Base-by-base conservation (phyloP, 2,113 vertebrate genomes). In the Perognathus longimembris region DNA sequence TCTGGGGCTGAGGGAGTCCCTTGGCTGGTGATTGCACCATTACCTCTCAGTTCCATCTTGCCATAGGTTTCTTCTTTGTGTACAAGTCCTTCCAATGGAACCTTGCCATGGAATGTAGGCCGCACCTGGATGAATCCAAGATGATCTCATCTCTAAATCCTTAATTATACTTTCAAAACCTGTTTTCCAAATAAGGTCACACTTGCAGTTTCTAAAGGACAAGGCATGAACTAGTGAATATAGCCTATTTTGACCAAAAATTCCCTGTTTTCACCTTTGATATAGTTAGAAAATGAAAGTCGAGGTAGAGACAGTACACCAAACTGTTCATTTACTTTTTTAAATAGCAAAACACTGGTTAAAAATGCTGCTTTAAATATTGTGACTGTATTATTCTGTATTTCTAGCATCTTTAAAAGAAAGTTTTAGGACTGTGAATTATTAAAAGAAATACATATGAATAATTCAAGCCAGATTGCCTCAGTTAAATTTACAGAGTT, bases 381-480 rank as follows among this genome's bases (percentile, higher is more conserved):
- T 59, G 54, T 87, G 69, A 78, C 14, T 81, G 80, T 45, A 89
- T 74, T 34, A 81, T 71, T 75, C 28, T 14, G 50, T 45, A 85
- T 93, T 90, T 84, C 40, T 67, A 94, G 61, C 66, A 7, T 81
- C 69, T 88, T 80, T 50, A 10, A 81, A 92, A 57, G 88, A n/a
- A 94, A 95, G 36, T 73, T 75, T 83, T 32, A 85, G 32, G 91
- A 86, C 28, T 57, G 94, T 86, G 88, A 90, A 92, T 93, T 92
- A 92, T 95, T 95, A 75, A 93, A 75, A 91, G 45, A 89, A 89
- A 85, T 61, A 61, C 69, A 36, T 73, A 93, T 93, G 75, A 95
- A 93, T 95, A 92, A 96, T 95, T 94, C 61, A 96, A 90, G 73
- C 28, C 70, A 76, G 6, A 90, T 95, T 92, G 57, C 74, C 81